A percentile compares a stretch with the other conserved stretches of the same genome.
Conservation (phyloP, 2,888 invertebrate genomes). For the Lissonota sp. region DNA sequence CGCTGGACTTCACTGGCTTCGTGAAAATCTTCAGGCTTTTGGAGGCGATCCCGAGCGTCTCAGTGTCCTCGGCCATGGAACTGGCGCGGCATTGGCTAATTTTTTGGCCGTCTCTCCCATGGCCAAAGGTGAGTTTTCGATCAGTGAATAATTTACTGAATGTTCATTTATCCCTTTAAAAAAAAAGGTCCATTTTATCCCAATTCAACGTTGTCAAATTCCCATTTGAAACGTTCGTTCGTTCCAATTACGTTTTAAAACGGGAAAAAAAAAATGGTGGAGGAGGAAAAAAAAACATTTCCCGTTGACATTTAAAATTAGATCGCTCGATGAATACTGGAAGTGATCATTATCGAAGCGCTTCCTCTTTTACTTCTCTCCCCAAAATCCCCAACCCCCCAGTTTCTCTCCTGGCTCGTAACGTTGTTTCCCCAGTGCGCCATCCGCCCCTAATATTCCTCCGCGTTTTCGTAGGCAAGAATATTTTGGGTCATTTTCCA, state of each 20-base stretch:
- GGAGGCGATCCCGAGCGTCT: slow-evolving; percentile 97
- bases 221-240: neutral
- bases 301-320: neutral
- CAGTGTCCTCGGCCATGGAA: slow-evolving; percentile 97
- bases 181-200: neutral
- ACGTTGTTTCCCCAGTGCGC: slow-evolving; percentile 7
- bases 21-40: slow-evolving; percentile 97
- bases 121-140: slow-evolving; percentile 90
- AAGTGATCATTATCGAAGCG: neutral
- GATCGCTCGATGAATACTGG: neutral
- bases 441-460: slow-evolving; percentile 22
- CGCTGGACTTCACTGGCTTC: slow-evolving; percentile 98
- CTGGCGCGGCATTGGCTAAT: slow-evolving; percentile 98
- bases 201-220: neutral
- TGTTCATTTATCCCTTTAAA: neutral
- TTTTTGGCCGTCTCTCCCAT: slow-evolving; percentile 98
- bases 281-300: neutral
- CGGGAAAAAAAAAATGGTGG: neutral
- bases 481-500: too few relatives aligned
- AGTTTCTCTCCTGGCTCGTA: neutral
- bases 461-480: neutral
- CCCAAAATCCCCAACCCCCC: neutral
- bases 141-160: neutral
- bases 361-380: too few relatives aligned
- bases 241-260: neutral